A percentile compares a stretch with the other conserved stretches of the same genome.
phyloP scores from a whole-genome alignment of 2,113 vertebrate species.

The Cichladusa arquata region DNA sequence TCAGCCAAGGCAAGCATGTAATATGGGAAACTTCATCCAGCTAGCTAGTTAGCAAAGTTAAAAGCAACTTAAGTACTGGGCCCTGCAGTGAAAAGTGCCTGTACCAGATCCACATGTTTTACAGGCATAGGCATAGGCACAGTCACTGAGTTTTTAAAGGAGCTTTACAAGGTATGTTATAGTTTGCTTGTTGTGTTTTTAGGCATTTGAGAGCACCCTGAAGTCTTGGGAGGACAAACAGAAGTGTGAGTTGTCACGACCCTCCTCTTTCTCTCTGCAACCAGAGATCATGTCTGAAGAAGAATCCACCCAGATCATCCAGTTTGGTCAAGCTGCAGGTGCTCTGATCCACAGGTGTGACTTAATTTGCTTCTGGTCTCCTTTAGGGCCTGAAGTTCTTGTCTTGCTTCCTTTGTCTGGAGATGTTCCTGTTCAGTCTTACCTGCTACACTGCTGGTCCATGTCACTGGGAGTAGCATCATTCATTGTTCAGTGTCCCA shows the following conservation, averaged over 20 bases:
- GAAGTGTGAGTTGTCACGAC: conserved; percentile 87
- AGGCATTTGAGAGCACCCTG: conserved; percentile 95
- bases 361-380: background rate
- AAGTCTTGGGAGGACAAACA: conserved; percentile 99
- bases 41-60: background rate
- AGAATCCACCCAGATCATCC: conserved; percentile 86
- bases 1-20: background rate
- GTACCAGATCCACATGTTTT: background rate
- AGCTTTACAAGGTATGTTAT: background rate
- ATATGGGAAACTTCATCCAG: background rate
- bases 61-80: background rate
- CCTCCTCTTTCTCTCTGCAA: conserved; percentile 79
- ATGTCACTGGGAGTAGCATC: background rate
- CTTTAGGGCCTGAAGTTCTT: background rate
- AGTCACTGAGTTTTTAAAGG: background rate
- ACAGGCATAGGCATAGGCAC: background rate
- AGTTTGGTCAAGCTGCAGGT: conserved; percentile 89
- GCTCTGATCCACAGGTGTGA: conserved; percentile 89
- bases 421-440: background rate
- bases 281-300: conserved; percentile 90
- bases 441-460: background rate
- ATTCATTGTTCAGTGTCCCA: background rate
- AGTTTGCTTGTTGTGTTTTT: background rate
- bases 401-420: background rate
- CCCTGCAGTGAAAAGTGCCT: background rate